Evolutionary conservation across 2,113 vertebrate species (phyloP), one percentile per base, ranked within the genome.

Genomic region (Podiceps cristatus): DNA sequence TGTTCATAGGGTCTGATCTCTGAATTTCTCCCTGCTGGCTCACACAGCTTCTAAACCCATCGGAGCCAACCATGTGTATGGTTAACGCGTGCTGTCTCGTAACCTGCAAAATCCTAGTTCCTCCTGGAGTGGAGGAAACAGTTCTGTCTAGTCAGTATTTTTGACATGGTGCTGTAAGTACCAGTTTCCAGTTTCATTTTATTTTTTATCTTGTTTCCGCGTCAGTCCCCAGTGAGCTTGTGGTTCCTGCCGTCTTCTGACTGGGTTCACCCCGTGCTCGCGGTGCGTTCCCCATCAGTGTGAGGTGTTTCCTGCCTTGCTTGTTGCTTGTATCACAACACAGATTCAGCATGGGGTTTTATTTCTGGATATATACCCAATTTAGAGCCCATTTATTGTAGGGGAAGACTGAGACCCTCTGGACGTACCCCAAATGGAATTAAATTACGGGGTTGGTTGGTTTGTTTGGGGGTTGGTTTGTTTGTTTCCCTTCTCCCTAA

Each of bases 281-380:
- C 0, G 1, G 12, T 10, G 42, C 3, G 0, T 47, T 0, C 33
- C 37, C 55, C 6, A 5, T 3, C 23, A 42, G 20, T 16, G 56
- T 14, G 56, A 49, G 76, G 31, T 6, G 8, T 47, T 86, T 66
- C 73, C 50, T 83, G 69, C 50, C 47, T 69, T 31, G 44, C 58
- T 47, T 16, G 11, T 53, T 42, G 52, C 71, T 90, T 25, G 15
- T 29, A 7, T 86, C 40, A 10, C 37, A 50, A 25, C 58, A 9
- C 20, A 8, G 28, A 1, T 23, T 11, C 66, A 73, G 5, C 14
- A 18, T 27, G 16, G 4, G 22, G 18, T 50, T 15, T 62, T 71
- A 18, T 60, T 56, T 64, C 55, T 84, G 40, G 22, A 4, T 16
- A 5, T 13, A 2, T 4, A 44, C 22, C 18, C 67, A 8, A 69